Evolutionary conservation across 2,797 vertebrate genomes (phyloP).

Genomic region (Onychomys torridus): DNA sequence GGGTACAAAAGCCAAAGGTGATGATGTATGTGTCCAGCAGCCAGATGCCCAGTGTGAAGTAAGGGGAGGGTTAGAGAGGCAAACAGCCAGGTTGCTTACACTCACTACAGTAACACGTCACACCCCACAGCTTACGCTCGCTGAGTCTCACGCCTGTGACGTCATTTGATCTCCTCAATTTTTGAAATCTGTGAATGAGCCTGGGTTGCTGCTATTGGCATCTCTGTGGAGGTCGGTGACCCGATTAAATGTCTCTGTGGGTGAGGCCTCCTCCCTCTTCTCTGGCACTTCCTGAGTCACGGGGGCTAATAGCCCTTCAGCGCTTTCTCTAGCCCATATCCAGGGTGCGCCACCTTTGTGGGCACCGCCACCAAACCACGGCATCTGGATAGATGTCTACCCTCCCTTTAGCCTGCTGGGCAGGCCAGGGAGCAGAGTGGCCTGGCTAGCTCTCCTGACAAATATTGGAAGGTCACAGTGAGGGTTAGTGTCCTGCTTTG

Average conservation of each 20-base stretch:
- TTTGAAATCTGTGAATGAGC: neutral
- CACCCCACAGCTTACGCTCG: accelerated
- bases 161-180: neutral
- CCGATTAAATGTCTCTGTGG: neutral
- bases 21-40: accelerated
- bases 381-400: neutral
- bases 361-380: neutral
- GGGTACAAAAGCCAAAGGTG: neutral
- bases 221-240: neutral
- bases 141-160: neutral
- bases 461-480: neutral
- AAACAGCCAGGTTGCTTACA: neutral
- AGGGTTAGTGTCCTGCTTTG: neutral
- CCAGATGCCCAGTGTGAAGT: neutral
- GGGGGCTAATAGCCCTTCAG: neutral
- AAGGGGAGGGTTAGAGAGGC: neutral
- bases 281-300: neutral
- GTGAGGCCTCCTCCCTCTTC: too few relatives aligned
- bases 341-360: neutral
- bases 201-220: neutral
- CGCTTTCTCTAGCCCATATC: neutral
- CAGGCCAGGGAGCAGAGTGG: neutral
- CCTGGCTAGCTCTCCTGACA: neutral
- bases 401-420: neutral
- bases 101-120: neutral